These are phyloP conservation scores for Melinopterus prodromus DNA, from an alignment of 2,888 invertebrate species.

Conservation along the genomic window DNA sequence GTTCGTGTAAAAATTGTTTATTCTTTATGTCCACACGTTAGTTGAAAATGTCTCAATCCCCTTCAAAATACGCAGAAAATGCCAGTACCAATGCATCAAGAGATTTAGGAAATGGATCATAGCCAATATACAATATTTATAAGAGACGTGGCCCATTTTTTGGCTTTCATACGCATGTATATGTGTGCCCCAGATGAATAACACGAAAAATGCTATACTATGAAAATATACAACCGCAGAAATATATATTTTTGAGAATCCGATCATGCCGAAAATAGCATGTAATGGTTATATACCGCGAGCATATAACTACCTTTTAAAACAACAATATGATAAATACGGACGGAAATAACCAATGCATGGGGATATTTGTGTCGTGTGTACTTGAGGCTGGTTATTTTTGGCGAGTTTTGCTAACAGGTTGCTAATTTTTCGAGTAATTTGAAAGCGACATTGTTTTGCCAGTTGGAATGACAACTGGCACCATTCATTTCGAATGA, in stretches of 20 bases:
- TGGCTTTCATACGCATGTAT: neutral
- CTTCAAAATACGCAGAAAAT: neutral
- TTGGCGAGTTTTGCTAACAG: neutral
- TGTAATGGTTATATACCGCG: neutral
- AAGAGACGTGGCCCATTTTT: neutral
- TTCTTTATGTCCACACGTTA: too few relatives aligned
- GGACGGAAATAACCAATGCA: neutral
- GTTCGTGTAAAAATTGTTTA: too few relatives aligned
- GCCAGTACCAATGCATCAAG: neutral
- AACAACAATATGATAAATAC: neutral
- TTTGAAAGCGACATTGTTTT: slow-evolving; percentile 4
- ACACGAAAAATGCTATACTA: neutral
- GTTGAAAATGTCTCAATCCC: neutral
- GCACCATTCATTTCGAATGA: neutral
- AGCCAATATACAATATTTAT: neutral
- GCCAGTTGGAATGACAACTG: neutral
- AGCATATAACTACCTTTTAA: neutral
- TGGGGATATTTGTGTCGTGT: neutral
- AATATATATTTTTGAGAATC: neutral
- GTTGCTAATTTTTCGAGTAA: neutral
- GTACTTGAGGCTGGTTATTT: neutral
- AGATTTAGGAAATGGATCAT: neutral
- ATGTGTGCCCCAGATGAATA: neutral
- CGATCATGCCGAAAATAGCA: neutral
- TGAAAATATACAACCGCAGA: neutral